Base-by-base conservation (phyloP, 1,140 invertebrate genomes). In the Dolichoris vasculosae region DNA sequence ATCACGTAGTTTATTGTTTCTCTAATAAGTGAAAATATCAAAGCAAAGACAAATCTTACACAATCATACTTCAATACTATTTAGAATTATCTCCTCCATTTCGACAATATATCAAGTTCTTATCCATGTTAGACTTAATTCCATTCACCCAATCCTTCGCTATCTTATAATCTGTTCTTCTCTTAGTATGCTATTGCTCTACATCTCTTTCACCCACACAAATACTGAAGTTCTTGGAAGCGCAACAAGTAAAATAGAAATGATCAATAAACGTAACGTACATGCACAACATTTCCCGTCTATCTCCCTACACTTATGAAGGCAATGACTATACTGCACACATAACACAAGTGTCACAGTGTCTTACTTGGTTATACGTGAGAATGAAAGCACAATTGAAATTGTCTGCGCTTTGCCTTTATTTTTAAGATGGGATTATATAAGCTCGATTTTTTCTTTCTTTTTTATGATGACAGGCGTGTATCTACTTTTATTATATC, bases 241-340 rank as follows among this genome's bases (percentile, higher is more conserved):
- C 89, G 89, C 89, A 90, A 90, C 89, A 90, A 90, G 89, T 90
- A 90, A 89, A 87, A 43, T 63, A 32, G 86, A 86, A 88, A 89
- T 89, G 89, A 90, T 90, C 89, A 90, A 90, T 90, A 90, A 88
- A 88, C 88, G 86, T 64, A 32, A 40, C 63, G 23, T 7, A 26
- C 32, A 40, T 17, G 20, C 40, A 71, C 67, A 11, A 20, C 30
- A 71, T 38, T 7, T 38, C 32, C 35, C 35, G 1, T 69, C n/a
- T 69, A 11, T 40, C 38, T 69, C 40, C 20, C 71, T 46, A 30
- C 38, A 79, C 79, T 67, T 23, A 69, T 81, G 40, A 32, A 35
- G 38, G 48, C 43, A 69, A 71, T 81, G n/a, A 43, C 51, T 26
- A 9, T 8, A n/a, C 20, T 40, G 17, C 32, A 55, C 75, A n/a